Percentiles rank a stretch among this genome's conserved stretches.
These are phyloP conservation scores for Gryllus bimaculatus DNA, from an alignment of 1,140 invertebrate genomes.

Conservation along the genomic window DNA sequence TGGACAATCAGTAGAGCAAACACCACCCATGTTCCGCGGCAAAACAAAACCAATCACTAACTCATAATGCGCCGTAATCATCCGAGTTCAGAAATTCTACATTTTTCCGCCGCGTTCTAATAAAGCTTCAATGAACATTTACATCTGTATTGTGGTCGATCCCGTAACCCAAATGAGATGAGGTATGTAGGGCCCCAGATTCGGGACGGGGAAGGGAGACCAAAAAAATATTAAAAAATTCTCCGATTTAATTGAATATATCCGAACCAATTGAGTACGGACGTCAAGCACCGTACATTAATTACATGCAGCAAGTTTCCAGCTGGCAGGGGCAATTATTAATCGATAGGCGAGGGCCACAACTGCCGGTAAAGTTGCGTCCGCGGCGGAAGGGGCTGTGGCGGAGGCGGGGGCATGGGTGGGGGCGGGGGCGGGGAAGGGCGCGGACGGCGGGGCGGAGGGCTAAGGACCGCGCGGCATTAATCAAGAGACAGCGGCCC, in stretches of 20 bases:
- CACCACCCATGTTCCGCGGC: not conserved
- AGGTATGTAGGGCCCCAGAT: not conserved
- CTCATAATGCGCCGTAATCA: not conserved
- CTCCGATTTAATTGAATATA: conserved; percentile 1
- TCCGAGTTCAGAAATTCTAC: not conserved
- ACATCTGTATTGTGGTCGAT: not conserved
- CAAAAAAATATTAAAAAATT: not conserved
- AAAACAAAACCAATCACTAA: conserved; percentile 5
- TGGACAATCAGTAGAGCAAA: not conserved
- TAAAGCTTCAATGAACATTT: not conserved
- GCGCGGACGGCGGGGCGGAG: too few species aligned
- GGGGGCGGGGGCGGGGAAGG: not conserved
- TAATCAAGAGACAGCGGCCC: not conserved
- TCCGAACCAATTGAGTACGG: not conserved
- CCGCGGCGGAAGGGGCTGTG: too few species aligned
- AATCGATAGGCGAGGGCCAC: not conserved
- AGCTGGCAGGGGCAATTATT: not conserved
- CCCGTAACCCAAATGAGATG: not conserved
- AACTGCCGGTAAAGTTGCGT: not conserved
- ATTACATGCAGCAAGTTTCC: not conserved
- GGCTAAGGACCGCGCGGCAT: not conserved
- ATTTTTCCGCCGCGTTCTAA: not conserved
- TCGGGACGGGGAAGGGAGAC: not conserved
- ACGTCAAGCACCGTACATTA: conserved; percentile 1
- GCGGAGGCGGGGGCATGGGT: too few species aligned